Evolutionary conservation across 2,797 vertebrate genomes (phyloP), one percentile per base, ranked within the genome.

Genomic region (Micrastur ruficollis): DNA sequence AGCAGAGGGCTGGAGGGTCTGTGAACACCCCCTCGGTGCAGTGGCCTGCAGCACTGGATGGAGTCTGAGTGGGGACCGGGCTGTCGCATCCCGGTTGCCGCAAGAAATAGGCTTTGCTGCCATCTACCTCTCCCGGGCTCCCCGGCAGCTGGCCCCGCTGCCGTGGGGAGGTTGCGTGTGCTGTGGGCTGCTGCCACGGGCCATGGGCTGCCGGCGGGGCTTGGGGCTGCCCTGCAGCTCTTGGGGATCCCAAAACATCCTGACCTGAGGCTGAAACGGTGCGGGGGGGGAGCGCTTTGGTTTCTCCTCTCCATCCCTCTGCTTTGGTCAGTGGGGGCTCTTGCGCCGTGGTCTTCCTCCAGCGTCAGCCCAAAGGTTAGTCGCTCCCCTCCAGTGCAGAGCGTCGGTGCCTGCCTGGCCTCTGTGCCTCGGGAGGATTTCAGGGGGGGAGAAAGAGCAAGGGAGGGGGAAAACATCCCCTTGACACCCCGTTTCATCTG

Each of bases 71-170:
- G 1, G 75, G 62, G 50, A 25, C 29, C 0, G 1, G 18, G 87
- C 63, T 87, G 89, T 29, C 31, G 6, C 93, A 56, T 70, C 93
- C 79, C 6, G 7, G 53, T 42, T 76, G 93, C 49, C 0, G 5
- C 91, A 90, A 95, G 85, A 81, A 82, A 84, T 3, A 94, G 92
- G 68, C 92, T 97, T 65, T 97, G 95, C 95, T 96, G 95, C 95
- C 96, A 90, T 80, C 94, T 96, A 91, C 87, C 96, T 96, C 94
- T 29, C 8, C 78, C 4, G 55, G 66, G 49, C 66, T 91, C 79
- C 81, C 83, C 16, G 2, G 58, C 92, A 62, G 47, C 70, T 6
- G 9, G 66, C 18, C 72, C 42, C 3, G 12, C 21, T 26, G 55
- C 65, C 9, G 8, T 27, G 62, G 75, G 71, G 17, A 38, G 38